Evolutionary conservation across 2,888 invertebrate genomes (phyloP), one percentile per base, ranked within the genome.

Genomic region (Pediacus dermestoides): DNA sequence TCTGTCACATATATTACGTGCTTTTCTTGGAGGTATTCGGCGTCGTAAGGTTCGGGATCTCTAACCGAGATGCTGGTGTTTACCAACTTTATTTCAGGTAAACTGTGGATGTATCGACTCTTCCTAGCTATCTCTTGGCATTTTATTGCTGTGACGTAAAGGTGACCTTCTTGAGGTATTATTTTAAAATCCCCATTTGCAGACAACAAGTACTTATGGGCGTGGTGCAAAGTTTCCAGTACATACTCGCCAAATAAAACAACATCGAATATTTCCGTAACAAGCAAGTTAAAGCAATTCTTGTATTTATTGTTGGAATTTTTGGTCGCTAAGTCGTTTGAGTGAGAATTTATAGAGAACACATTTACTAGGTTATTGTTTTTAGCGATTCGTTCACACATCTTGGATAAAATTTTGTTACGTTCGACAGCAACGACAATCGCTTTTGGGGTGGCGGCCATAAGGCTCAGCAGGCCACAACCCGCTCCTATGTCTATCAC

Each of bases 261-360:
- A 31, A 83, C 81, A 71, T 89, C 89, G 70, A 89, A 83, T 46
- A 82, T 79, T 69, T 90, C 88, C 2, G 85, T 86, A 1, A 88
- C 74, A 34, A 88, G 64, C 27, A 88, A 62, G 36, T 80, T 75
- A 11, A 48, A 53, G n/a, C n/a, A n/a, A n/a, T n/a, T n/a, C n/a
- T n/a, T n/a, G n/a, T n/a, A 37, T 8, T 25, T 9, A n/a, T 15
- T 6, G 12, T 18, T 10, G n/a, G 11, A 2, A 4, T n/a, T 10
- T 3, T 13, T 14, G 3, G 12, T 3, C 14, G 14, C 10, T 7
- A 86, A 61, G 33, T 74, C 65, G 6, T 75, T 77, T 1, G 87
- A 86, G 60, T 75, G 66, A 55, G 77, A 77, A 37, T 77, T 72
- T 4, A 84, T 59, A 14, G 82, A 64, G 32, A 67, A 64, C 3